phyloP scores from a whole-genome alignment of 2,888 invertebrate species.

The Hemicrepidius hirtus region DNA sequence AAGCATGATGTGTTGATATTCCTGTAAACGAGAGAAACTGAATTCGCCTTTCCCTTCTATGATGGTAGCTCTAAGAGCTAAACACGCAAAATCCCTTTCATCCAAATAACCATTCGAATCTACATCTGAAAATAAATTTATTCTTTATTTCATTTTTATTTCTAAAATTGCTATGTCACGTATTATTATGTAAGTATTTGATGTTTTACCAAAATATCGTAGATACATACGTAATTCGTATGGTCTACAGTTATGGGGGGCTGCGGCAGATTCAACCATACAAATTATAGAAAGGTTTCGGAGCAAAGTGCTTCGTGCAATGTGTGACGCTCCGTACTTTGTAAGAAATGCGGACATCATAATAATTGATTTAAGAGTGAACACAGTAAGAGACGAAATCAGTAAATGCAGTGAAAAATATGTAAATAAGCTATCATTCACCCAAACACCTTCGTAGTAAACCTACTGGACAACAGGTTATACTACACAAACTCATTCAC shows the following conservation, averaged over 20 bases:
- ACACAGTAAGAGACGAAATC: neutral
- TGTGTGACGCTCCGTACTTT: neutral
- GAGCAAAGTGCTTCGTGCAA: neutral
- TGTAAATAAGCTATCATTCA: neutral
- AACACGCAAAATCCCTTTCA: slow-evolving; percentile 87
- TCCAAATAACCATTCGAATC: slow-evolving; percentile 90
- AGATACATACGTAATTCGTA: too few relatives aligned
- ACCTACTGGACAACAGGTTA: too few relatives aligned
- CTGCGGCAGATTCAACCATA: neutral
- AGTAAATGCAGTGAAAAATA: neutral
- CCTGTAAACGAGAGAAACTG: slow-evolving; percentile 81
- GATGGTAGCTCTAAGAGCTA: slow-evolving; percentile 86
- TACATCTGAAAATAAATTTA: slow-evolving; percentile 76
- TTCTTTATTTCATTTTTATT: neutral
- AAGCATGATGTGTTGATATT: slow-evolving; percentile 88
- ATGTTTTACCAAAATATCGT: too few relatives aligned
- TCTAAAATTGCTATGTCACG: neutral
- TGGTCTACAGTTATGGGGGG: neutral
- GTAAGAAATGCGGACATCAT: neutral
- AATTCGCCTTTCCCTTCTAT: slow-evolving; percentile 90
- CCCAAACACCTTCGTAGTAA: neutral
- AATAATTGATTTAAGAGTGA: neutral
- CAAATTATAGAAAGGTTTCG: neutral
- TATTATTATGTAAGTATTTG: too few relatives aligned
- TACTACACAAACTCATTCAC: too few relatives aligned